Evolutionary conservation across 2,888 invertebrate species (phyloP).

Genomic region (Oligia fasciuncula): DNA sequence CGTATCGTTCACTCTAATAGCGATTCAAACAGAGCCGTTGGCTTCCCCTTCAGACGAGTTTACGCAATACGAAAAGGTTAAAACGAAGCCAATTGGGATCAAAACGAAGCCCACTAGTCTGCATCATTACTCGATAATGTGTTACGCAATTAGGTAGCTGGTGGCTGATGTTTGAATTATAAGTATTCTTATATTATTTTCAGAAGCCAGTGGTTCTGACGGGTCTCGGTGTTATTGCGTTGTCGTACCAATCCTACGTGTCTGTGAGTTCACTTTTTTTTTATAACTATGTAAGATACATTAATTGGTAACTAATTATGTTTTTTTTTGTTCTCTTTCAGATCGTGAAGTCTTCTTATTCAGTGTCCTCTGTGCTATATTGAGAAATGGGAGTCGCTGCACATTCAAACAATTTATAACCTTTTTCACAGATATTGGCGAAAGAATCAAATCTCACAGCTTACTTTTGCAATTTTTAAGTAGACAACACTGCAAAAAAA

Average conservation of each 20-base stretch:
- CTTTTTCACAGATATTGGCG: neutral
- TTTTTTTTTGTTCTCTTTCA: constrained; percentile 40
- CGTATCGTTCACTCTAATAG: no score
- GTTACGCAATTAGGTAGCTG: no score
- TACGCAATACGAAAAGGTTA: no score
- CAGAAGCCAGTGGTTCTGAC: constrained; percentile 69
- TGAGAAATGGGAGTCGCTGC: constrained; percentile 6
- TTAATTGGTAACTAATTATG: neutral
- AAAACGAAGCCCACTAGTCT: no score
- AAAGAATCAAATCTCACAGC: neutral
- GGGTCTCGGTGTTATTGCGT: constrained; percentile 64
- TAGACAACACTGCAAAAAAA: neutral
- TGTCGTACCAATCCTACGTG: constrained; percentile 73
- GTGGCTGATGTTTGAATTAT: neutral
- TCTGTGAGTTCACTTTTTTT: constrained; percentile 63
- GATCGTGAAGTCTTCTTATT: constrained; percentile 66
- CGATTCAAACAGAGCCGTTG: no score
- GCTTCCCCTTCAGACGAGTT: no score
- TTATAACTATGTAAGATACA: neutral
- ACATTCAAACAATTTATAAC: neutral
- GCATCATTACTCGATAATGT: no score
- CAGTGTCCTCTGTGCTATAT: constrained; percentile 60
- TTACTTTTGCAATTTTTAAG: neutral
- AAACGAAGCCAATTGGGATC: no score
- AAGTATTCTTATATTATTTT: constrained; percentile 25